Conservation (phyloP, 2,113 vertebrate species). For the Pao palembangensis region DNA sequence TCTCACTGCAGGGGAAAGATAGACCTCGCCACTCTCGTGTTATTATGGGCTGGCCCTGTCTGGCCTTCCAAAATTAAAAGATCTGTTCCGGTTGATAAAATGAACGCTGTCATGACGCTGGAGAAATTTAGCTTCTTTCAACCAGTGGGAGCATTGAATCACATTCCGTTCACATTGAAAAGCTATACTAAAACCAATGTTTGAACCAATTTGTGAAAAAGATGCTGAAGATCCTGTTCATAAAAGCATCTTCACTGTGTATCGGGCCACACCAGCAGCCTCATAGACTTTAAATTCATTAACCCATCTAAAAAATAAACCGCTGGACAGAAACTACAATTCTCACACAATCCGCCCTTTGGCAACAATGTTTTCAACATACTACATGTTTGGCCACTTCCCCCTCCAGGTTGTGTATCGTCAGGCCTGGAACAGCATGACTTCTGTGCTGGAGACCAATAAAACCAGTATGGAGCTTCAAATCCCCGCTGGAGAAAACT, state of each 20-base stretch:
- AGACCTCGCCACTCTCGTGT: slow-evolving; percentile 45
- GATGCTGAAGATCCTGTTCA: slow-evolving; percentile 4
- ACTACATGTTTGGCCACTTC: background rate
- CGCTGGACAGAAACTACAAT: background rate
- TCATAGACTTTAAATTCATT: slow-evolving; percentile 9
- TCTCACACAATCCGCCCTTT: background rate
- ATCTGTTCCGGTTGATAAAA: slow-evolving; percentile 64
- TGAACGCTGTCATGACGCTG: slow-evolving; percentile 20
- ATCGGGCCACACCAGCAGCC: slow-evolving; percentile 1
- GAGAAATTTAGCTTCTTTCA: slow-evolving; percentile 12
- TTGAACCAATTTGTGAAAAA: slow-evolving; percentile 7
- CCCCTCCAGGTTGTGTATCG: slow-evolving; percentile 79
- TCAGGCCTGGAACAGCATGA: slow-evolving; percentile 79
- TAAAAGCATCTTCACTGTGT: slow-evolving; percentile 6
- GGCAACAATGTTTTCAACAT: background rate
- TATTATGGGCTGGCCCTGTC: slow-evolving; percentile 59
- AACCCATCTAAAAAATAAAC: background rate
- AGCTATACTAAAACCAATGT: background rate
- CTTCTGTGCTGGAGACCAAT: slow-evolving; percentile 82
- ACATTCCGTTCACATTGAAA: slow-evolving; percentile 35
- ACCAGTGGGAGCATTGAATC: slow-evolving; percentile 14
- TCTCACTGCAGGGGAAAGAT: slow-evolving; percentile 50
- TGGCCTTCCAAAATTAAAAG: slow-evolving; percentile 68
- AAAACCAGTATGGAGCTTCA: slow-evolving; percentile 84
- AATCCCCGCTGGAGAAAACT: slow-evolving; percentile 83